Percentiles rank a stretch among this genome's conserved stretches.
Conservation (phyloP, 2,888 invertebrate species). For the Eupeodes latifasciatus region DNA sequence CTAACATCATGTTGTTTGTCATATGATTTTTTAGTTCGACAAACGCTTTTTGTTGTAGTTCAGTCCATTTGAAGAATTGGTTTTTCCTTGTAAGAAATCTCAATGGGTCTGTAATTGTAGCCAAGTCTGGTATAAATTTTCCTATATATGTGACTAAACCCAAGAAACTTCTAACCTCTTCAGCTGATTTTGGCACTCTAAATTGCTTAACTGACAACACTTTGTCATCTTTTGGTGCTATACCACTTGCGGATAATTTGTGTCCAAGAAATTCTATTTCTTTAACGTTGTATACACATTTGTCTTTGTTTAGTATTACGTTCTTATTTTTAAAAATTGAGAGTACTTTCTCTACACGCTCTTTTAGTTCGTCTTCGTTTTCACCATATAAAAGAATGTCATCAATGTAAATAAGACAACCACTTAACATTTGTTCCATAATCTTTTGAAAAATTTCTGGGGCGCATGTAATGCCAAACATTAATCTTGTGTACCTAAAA, state of each 20-base stretch:
- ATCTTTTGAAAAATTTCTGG: slow-evolving; percentile 11
- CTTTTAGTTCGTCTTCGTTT: not conserved
- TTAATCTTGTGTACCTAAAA: not conserved
- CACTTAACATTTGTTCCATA: not conserved
- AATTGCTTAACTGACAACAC: not conserved
- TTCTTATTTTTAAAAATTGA: not conserved
- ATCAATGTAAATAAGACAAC: slow-evolving; percentile 1
- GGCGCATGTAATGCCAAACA: slow-evolving; percentile 1
- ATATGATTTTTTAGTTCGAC: not conserved
- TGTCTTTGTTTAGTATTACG: not conserved
- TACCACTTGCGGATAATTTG: not conserved
- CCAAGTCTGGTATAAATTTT: not conserved
- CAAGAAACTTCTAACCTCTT: not conserved
- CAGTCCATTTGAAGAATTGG: not conserved
- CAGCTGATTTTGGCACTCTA: not conserved
- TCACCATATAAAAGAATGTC: not conserved
- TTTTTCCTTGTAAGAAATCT: not conserved
- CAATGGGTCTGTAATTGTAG: not conserved
- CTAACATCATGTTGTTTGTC: not conserved
- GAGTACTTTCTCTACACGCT: not conserved
- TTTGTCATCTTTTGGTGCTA: not conserved
- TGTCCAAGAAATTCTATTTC: slow-evolving; percentile 1
- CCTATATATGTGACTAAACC: slow-evolving; percentile 1
- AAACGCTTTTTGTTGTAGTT: too few relatives aligned
- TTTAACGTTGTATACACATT: not conserved